Percentiles rank a stretch among this genome's conserved stretches.
phyloP scores from a whole-genome alignment of 2,888 invertebrate genomes.

The Heteromyza rotundicornis region DNA sequence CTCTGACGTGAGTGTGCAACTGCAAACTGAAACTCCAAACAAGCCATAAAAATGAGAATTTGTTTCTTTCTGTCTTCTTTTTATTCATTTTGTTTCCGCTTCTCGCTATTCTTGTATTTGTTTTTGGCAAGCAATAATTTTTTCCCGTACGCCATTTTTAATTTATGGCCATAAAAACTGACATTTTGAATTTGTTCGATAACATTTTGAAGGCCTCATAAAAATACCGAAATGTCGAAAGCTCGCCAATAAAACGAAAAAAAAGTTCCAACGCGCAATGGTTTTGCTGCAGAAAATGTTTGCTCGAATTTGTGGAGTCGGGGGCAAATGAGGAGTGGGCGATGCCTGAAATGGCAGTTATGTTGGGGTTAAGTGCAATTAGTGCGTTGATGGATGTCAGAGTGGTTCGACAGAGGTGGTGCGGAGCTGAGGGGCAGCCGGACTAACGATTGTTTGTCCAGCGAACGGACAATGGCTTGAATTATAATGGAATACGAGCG shows the following conservation, averaged over 20 bases:
- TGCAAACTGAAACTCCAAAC: constrained; percentile 3
- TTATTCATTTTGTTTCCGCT: constrained; percentile 9
- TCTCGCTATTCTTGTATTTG: neutral
- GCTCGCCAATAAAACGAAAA: neutral
- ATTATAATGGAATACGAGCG: neutral
- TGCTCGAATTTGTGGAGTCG: neutral
- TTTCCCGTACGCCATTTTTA: constrained; percentile 22
- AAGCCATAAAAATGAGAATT: constrained; percentile 26
- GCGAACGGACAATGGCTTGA: neutral
- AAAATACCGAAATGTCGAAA: constrained; percentile 12
- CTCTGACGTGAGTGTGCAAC: too few species aligned
- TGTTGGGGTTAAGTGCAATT: constrained; percentile 18
- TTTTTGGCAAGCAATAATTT: neutral
- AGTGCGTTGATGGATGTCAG: constrained; percentile 18
- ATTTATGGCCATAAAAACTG: constrained; percentile 29
- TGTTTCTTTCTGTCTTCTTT: constrained; percentile 16
- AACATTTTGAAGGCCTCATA: constrained; percentile 29
- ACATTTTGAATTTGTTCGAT: constrained; percentile 32
- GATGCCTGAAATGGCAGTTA: too few species aligned
- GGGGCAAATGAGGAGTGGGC: neutral
- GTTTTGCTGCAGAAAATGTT: too few species aligned
- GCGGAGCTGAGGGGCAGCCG: too few species aligned
- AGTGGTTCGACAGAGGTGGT: neutral
- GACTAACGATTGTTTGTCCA: neutral
- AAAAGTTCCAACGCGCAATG: neutral